Evolutionary conservation across 2,797 vertebrate genomes (phyloP).

Genomic region (Psittacula echo): DNA sequence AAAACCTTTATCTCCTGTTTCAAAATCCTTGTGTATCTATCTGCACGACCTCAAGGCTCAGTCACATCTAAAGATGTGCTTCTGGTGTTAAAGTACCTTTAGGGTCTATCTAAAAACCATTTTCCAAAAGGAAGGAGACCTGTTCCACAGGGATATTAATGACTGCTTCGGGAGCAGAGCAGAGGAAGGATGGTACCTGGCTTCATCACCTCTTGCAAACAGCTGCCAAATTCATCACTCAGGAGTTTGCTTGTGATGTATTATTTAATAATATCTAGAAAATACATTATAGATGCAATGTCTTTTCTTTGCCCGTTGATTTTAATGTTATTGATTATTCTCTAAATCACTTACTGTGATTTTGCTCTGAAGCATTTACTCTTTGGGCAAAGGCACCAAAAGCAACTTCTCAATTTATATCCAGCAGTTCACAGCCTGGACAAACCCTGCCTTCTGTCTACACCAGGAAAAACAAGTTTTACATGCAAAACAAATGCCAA

Average conservation of each 20-base stretch:
- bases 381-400: slow-evolving; percentile 13
- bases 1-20: not conserved
- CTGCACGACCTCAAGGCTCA: not conserved
- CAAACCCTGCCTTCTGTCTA: not conserved
- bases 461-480: not conserved
- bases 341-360: slow-evolving; percentile 52
- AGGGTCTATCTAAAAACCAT: not conserved
- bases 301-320: slow-evolving; percentile 37
- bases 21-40: rapidly evolving
- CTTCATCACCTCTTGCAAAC: not conserved
- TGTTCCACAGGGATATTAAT: not conserved
- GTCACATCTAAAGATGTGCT: not conserved
- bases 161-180: not conserved
- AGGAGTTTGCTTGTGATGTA: slow-evolving; percentile 9
- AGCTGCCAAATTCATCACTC: slow-evolving; percentile 40
- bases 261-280: slow-evolving; percentile 54
- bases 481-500: not conserved
- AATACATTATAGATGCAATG: slow-evolving; percentile 4
- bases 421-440: not conserved
- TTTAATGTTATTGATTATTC: slow-evolving; percentile 63
- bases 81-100: not conserved
- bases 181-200: not conserved
- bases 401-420: slow-evolving; percentile 1
- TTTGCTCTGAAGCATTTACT: slow-evolving; percentile 37
- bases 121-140: not conserved